Percentiles rank a stretch among this genome's conserved stretches.
Evolutionary conservation across 2,888 invertebrate species (phyloP).

Genomic region (Hydrotaea diabolus): DNA sequence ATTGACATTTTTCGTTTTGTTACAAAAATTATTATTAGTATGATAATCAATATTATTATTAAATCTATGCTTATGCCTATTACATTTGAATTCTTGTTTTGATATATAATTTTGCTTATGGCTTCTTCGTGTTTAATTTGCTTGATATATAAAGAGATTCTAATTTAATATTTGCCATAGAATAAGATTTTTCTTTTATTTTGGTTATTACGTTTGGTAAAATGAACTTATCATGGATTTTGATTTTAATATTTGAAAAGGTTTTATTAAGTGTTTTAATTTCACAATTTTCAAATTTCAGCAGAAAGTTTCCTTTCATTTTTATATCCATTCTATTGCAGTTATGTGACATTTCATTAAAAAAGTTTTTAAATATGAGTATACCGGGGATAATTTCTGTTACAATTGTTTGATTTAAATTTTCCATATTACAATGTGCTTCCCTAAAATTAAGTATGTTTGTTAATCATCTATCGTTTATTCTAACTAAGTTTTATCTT

Average conservation of each 20-base stretch:
- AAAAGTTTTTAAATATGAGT: slow-evolving; percentile 48
- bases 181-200: slow-evolving; percentile 46
- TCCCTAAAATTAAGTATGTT: slow-evolving; percentile 50
- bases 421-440: slow-evolving; percentile 49
- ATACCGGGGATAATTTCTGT: slow-evolving; percentile 56
- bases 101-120: slow-evolving; percentile 32
- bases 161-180: slow-evolving; percentile 37
- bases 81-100: slow-evolving; percentile 33
- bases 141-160: slow-evolving; percentile 42
- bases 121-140: slow-evolving; percentile 46
- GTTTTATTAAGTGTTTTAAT: slow-evolving; percentile 54
- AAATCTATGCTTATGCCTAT: slow-evolving; percentile 34
- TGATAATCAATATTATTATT: slow-evolving; percentile 6
- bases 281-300: slow-evolving; percentile 61
- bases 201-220: slow-evolving; percentile 59
- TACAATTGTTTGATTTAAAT: slow-evolving; percentile 24
- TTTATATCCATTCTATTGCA: slow-evolving; percentile 50
- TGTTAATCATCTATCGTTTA: slow-evolving; percentile 44
- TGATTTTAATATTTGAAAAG: slow-evolving; percentile 47
- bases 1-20: not conserved
- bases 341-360: slow-evolving; percentile 43
- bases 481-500: slow-evolving; percentile 43
- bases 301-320: slow-evolving; percentile 48
- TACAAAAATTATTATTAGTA: slow-evolving; percentile 32
- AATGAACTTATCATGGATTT: slow-evolving; percentile 56